Evolutionary conservation across 2,113 vertebrate genomes (phyloP).

Genomic region (Podilymbus podiceps): DNA sequence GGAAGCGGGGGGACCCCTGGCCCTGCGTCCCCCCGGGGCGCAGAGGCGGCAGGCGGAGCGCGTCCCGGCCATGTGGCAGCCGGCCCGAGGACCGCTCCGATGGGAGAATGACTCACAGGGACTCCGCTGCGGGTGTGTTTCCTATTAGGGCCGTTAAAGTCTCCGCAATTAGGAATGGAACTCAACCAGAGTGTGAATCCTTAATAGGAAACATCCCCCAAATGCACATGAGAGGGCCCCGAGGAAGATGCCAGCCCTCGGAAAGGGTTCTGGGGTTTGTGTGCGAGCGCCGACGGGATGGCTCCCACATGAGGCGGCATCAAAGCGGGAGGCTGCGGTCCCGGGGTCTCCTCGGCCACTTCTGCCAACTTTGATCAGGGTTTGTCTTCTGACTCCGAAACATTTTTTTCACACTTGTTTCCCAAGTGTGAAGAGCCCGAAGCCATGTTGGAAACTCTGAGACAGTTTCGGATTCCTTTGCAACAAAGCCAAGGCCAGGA

Average conservation of each 20-base stretch:
- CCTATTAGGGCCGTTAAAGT: constrained; percentile 61
- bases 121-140: constrained; percentile 58
- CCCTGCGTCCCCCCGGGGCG: accelerated
- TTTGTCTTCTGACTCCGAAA: constrained; percentile 29
- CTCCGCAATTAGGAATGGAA: constrained; percentile 68
- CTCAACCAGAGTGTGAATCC: constrained; percentile 72
- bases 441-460: constrained; percentile 60
- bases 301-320: constrained; percentile 59
- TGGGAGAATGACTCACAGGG: constrained; percentile 47
- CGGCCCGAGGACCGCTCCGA: background rate
- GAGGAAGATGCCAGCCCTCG: constrained; percentile 51
- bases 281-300: constrained; percentile 30
- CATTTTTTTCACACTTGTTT: constrained; percentile 57
- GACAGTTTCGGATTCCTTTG: constrained; percentile 57
- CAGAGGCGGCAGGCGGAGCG: accelerated
- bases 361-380: constrained; percentile 65
- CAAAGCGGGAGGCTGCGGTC: constrained; percentile 38
- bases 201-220: constrained; percentile 67
- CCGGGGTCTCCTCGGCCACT: constrained; percentile 36
- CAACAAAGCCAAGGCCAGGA: constrained; percentile 64
- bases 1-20: background rate
- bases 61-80: constrained; percentile 11
- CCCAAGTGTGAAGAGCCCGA: constrained; percentile 51
- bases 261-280: background rate
- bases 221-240: constrained; percentile 19